Evolutionary conservation across 1,140 invertebrate species (phyloP).

Genomic region (Luehdorfia chinensis): DNA sequence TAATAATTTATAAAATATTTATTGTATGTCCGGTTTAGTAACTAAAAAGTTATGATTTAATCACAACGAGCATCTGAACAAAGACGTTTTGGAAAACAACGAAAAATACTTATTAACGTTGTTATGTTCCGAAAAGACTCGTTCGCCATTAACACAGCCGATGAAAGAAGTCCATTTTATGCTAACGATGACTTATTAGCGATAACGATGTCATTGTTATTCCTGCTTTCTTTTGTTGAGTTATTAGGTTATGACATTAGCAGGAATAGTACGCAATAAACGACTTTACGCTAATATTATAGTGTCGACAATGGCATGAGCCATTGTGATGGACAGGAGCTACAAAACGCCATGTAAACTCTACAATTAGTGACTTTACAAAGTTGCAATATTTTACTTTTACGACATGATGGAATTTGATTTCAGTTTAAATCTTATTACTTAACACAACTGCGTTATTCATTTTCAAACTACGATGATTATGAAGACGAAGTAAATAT

Average conservation of each 20-base stretch:
- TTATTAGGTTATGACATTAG: slow-evolving; percentile 34
- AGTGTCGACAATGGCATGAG: not conserved
- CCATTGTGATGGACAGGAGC: not conserved
- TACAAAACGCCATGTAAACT: slow-evolving; percentile 9
- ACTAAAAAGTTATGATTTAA: too few relatives aligned
- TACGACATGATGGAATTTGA: not conserved
- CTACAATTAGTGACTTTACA: slow-evolving; percentile 15
- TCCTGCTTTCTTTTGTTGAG: slow-evolving; percentile 48
- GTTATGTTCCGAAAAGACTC: too few relatives aligned
- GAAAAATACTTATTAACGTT: too few relatives aligned
- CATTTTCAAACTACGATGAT: too few relatives aligned
- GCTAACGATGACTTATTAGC: slow-evolving; percentile 62
- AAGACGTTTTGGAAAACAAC: too few relatives aligned
- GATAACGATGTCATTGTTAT: slow-evolving; percentile 63
- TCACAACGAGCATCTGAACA: too few relatives aligned
- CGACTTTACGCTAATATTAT: not conserved
- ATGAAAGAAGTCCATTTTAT: slow-evolving; percentile 51
- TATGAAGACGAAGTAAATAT: too few relatives aligned
- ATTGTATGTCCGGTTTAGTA: too few relatives aligned
- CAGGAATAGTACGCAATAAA: not conserved
- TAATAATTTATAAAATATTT: too few relatives aligned
- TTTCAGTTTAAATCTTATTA: not conserved
- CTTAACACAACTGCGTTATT: too few relatives aligned
- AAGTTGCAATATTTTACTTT: slow-evolving; percentile 14
- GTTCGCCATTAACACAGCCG: slow-evolving; percentile 25